Base-by-base conservation (phyloP, 2,797 vertebrate genomes). In the Spheniscus humboldti region DNA sequence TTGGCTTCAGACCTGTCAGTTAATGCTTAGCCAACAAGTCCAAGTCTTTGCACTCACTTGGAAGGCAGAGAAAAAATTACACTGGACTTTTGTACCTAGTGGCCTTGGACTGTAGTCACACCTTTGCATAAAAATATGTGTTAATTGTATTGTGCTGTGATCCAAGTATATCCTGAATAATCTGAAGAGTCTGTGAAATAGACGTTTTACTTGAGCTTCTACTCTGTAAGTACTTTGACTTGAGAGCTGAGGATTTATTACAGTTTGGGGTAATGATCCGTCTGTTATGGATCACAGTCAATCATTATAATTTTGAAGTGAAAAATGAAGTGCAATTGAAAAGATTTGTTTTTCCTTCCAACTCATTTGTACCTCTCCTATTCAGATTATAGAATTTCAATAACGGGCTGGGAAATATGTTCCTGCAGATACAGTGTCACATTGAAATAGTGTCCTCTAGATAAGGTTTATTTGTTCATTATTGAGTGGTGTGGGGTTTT, bases 311-410 rank as follows among this genome's bases (percentile, higher is more conserved):
- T 76, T 97, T 77, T 88, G 69, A 97, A 92, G 63, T 97, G 94
- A 97, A 96, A 97, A 97, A 96, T 93, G 75, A 56, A 87, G 39
- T 8, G 4, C 52, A 94, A 56, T 93, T 95, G 57, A 83, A 94
- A 95, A 95, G 85, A 96, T 97, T 94, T 97, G 83, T 71, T 97
- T 97, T 94, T 79, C 33, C 74, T 96, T 97, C 63, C 27, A 96
- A 83, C 78, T 90, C 78, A 96, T 97, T 97, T 97, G 92, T 97
- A 96, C 93, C 69, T 92, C 50, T 97, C 68, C 59, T 75, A 78
- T 97, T 95, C 92, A 72, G 85, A 92, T 94, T 78, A 96, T 68
- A 94, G 93, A 96, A 97, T 96, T 97, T 97, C 93, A 94, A 78
- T 94, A 96, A 66, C 0, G 3, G 86, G 30, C 76, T 96, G 71